Evolutionary conservation across 2,888 invertebrate species (phyloP).

Genomic region (Cremastinae sp.): DNA sequence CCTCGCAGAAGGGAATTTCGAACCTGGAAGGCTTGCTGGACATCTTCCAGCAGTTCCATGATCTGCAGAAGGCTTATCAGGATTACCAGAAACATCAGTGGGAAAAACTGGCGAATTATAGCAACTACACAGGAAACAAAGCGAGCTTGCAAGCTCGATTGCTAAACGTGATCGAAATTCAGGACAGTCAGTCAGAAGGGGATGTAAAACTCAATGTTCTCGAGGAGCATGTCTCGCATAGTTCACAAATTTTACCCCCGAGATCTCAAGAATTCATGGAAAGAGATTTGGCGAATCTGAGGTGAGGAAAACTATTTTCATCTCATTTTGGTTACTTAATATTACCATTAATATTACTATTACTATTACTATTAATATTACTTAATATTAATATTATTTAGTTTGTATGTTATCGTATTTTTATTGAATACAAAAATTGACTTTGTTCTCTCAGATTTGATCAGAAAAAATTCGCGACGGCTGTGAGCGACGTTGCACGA

Average conservation of each 20-base stretch:
- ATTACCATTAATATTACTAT: background rate
- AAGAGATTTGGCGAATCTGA: slow-evolving; percentile 88
- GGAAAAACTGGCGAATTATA: slow-evolving; percentile 91
- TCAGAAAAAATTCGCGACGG: slow-evolving; percentile 89
- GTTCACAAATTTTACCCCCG: slow-evolving; percentile 86
- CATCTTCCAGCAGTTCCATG: slow-evolving; percentile 92
- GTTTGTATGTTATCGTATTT: background rate
- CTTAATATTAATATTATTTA: background rate
- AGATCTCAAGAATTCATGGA: slow-evolving; percentile 93
- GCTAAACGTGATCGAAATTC: slow-evolving; percentile 89
- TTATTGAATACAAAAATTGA: background rate
- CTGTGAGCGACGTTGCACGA: slow-evolving; percentile 89
- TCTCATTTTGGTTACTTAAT: slow-evolving; percentile 6
- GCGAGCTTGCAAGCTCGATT: slow-evolving; percentile 91
- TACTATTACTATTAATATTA: background rate
- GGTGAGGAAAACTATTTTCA: slow-evolving; percentile 72
- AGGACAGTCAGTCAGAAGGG: slow-evolving; percentile 89
- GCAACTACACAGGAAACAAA: slow-evolving; percentile 94
- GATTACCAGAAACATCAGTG: slow-evolving; percentile 95
- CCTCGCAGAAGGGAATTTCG: slow-evolving; percentile 85
- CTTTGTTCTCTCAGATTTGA: slow-evolving; percentile 85
- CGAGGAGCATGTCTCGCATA: slow-evolving; percentile 87
- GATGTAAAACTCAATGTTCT: slow-evolving; percentile 89
- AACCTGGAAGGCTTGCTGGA: slow-evolving; percentile 89
- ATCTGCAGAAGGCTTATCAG: slow-evolving; percentile 91